Percentiles rank a stretch among this genome's conserved stretches.
phyloP scores from a whole-genome alignment of 2,888 invertebrate genomes.

The Platycnemis pennipes region DNA sequence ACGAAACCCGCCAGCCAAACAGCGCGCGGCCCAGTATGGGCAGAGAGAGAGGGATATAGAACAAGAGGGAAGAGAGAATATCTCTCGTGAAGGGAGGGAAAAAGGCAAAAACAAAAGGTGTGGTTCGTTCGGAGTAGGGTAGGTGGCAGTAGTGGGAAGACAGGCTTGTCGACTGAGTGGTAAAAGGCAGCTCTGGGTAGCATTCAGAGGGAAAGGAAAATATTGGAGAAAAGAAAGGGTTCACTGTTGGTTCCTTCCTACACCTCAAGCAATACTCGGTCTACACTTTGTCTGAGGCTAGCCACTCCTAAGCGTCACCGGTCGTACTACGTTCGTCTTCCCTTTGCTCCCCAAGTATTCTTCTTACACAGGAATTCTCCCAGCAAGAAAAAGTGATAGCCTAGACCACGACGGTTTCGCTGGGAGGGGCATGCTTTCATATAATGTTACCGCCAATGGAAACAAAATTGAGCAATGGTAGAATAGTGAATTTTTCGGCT shows the following conservation, averaged over 20 bases:
- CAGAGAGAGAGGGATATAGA: slow-evolving; percentile 69
- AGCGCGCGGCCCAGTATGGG: slow-evolving; percentile 44
- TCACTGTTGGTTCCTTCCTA: slow-evolving; percentile 8
- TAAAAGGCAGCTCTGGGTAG: neutral
- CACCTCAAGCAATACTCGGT: slow-evolving; percentile 25
- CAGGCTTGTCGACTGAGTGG: neutral
- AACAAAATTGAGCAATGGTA: too few relatives aligned
- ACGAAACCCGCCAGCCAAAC: slow-evolving; percentile 48
- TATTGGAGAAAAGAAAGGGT: slow-evolving; percentile 19
- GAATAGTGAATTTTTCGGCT: too few relatives aligned
- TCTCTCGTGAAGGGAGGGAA: neutral
- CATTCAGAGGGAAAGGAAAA: slow-evolving; percentile 13
- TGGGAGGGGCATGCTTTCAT: too few relatives aligned
- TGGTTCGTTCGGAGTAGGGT: slow-evolving; percentile 49
- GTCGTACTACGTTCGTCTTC: neutral
- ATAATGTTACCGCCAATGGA: too few relatives aligned
- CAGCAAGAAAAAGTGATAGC: neutral
- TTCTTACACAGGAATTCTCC: neutral
- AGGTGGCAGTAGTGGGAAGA: slow-evolving; percentile 50
- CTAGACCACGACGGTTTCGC: too few relatives aligned
- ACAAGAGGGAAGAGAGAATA: neutral
- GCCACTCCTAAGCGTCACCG: neutral
- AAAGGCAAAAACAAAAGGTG: slow-evolving; percentile 14
- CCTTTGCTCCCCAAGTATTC: neutral
- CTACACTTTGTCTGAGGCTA: neutral